Conservation (phyloP, 2,113 vertebrate species). For the Takifugu bimaculatus region DNA sequence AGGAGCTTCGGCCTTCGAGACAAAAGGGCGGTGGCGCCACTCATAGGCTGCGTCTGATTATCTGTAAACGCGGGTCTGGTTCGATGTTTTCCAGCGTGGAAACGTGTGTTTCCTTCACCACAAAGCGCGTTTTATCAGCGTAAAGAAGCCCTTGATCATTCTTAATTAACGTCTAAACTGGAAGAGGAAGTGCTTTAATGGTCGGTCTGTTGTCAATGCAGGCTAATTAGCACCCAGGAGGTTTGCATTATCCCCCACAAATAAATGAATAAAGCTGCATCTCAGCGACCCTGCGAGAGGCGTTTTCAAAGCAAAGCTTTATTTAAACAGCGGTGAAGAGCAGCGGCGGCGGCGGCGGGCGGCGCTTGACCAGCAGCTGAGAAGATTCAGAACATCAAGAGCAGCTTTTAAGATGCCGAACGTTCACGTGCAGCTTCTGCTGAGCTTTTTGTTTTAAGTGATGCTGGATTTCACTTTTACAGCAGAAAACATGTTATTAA, state of each 20-base stretch:
- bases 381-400: no score
- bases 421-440: conserved; percentile 26
- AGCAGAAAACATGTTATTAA: no score
- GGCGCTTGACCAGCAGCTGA: conserved; percentile 12
- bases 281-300: conserved; percentile 67
- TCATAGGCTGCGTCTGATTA: no score
- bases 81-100: neutral
- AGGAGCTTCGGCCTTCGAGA: conserved; percentile 56
- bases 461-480: no score
- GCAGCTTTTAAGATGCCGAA: conserved; percentile 8
- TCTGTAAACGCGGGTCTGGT: no score
- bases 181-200: conserved; percentile 80
- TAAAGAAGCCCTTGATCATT: conserved; percentile 50
- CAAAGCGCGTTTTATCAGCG: conserved; percentile 28
- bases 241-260: conserved; percentile 79
- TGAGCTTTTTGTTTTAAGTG: no score
- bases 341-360: conserved; percentile 51
- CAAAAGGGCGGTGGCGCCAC: conserved; percentile 24
- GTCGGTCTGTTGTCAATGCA: conserved; percentile 78
- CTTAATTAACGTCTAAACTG: conserved; percentile 59
- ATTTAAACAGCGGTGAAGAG: conserved; percentile 67
- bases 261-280: conserved; percentile 73
- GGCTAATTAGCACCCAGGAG: conserved; percentile 85
- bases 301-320: conserved; percentile 72
- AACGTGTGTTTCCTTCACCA: neutral